Conservation (phyloP, 2,888 invertebrate species). For the Zelleria hepariella region DNA sequence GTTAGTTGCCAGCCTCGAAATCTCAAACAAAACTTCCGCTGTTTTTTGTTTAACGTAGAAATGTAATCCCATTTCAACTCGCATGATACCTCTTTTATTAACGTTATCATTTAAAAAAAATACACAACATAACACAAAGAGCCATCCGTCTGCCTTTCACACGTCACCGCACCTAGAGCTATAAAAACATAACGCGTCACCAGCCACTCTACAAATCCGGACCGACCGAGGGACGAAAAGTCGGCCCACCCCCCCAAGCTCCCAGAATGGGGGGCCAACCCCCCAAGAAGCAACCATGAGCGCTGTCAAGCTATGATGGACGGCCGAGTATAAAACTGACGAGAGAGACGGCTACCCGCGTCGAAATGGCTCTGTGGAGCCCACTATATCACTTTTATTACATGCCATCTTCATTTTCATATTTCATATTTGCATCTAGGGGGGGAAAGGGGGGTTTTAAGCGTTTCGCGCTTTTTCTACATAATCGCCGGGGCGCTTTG, state of each 20-base stretch:
- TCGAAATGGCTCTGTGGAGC: constrained; percentile 83
- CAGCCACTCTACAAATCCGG: constrained; percentile 64
- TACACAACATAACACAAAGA: background rate
- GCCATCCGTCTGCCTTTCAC: background rate
- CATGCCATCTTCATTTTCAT: constrained; percentile 80
- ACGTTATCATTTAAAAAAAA: background rate
- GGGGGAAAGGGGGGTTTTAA: constrained; percentile 38
- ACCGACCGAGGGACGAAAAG: constrained; percentile 12
- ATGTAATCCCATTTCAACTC: too few relatives aligned
- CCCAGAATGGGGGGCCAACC: constrained; percentile 7
- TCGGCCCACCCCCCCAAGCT: constrained; percentile 19
- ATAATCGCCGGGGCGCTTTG: constrained; percentile 53
- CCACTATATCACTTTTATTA: constrained; percentile 86
- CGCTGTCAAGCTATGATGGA: constrained; percentile 80
- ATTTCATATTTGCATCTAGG: constrained; percentile 74
- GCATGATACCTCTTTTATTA: too few relatives aligned
- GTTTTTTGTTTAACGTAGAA: too few relatives aligned
- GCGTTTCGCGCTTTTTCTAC: constrained; percentile 63
- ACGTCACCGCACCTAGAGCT: constrained; percentile 16
- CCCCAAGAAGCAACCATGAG: constrained; percentile 65
- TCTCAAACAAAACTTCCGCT: too few relatives aligned
- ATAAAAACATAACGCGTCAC: constrained; percentile 49
- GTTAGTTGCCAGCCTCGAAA: too few relatives aligned
- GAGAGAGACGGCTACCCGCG: constrained; percentile 77
- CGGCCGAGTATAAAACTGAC: constrained; percentile 82